Base-by-base conservation (phyloP, 2,888 invertebrate genomes). In the Eumerus sabulonum region DNA sequence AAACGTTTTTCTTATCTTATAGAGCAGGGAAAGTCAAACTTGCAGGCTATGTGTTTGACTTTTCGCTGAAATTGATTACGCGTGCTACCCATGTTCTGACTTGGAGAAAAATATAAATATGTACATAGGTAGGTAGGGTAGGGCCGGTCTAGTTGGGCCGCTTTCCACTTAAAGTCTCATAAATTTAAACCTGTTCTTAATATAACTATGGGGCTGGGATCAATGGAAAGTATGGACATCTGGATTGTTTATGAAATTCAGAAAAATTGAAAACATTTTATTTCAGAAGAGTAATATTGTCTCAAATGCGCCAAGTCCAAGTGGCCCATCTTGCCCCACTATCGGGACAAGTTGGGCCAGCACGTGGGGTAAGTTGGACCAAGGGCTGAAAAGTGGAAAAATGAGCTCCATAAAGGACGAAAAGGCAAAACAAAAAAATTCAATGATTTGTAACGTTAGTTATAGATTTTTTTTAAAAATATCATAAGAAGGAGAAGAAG, bases 151-250 rank as follows among this genome's bases (percentile, higher is more conserved):
- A 27, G 27, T 27, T 27, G 35, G 45, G 45, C 7, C 7, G 14
- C 45, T 45, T 13, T 13, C 45, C 42, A 67, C 35, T 50, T 57
- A 50, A 67, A 48, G 50, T 50, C 51, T 44, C 35, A 57, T 50
- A 40, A 74, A 48, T 27, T 50, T 27, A 40, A 45, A 45, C 44
- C 19, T 35, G 16, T 47, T 35, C 53, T 36, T 36, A 70, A 70
- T 40, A 62, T 16, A 40, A 19, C 51, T 27, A 27, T 36, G 48
- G 16, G 35, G 27, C 48, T 19, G 0, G 27, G 1, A 35, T 19
- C 48, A 60, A 56, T 48, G n/a, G 13, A 54, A 47, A 57, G 66
- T 36, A 14, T 38, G 12, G 12, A 17, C 45, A 47, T 45, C 38
- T 45, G 17, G 14, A 9, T 44, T 48, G 9, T 13, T 36, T 17